Conservation (phyloP, 2,797 vertebrate species). For the Darevskia mixta region DNA sequence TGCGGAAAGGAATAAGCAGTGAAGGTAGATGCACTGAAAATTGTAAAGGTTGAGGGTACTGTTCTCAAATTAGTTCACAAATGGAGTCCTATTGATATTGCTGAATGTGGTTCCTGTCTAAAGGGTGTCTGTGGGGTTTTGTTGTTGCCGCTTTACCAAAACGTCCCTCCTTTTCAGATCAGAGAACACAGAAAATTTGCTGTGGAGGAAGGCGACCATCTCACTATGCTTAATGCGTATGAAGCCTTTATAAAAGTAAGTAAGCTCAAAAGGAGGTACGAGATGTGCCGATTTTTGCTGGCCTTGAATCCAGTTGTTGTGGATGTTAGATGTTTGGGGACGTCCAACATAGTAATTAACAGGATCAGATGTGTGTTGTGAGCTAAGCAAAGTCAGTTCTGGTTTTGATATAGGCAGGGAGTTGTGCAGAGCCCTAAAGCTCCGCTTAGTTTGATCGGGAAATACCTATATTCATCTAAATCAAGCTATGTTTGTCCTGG, state of each 20-base stretch:
- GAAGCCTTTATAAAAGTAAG: conserved; percentile 98
- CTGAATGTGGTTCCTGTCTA: not conserved
- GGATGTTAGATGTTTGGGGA: not conserved
- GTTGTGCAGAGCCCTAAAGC: not conserved
- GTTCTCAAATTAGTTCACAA: not conserved
- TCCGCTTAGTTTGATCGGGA: not conserved
- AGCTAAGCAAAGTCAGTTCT: not conserved
- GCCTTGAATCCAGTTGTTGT: conserved; percentile 12
- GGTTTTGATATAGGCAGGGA: not conserved
- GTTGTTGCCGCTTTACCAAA: conserved; percentile 8
- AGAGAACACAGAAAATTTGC: conserved; percentile 96
- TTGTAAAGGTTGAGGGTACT: not conserved
- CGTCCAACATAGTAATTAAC: not conserved
- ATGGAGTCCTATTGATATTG: not conserved
- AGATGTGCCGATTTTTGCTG: not conserved
- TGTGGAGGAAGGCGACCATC: conserved; percentile 97
- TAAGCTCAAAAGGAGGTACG: not conserved
- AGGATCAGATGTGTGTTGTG: not conserved
- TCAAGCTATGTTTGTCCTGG: no score
- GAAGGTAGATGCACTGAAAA: accelerated
- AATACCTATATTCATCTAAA: no score
- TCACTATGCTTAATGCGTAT: conserved; percentile 98
- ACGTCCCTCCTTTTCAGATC: conserved; percentile 77
- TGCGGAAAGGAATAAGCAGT: not conserved
- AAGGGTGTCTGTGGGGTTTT: not conserved